Base-by-base conservation (phyloP, 2,888 invertebrate genomes). In the Leucoma salicis region DNA sequence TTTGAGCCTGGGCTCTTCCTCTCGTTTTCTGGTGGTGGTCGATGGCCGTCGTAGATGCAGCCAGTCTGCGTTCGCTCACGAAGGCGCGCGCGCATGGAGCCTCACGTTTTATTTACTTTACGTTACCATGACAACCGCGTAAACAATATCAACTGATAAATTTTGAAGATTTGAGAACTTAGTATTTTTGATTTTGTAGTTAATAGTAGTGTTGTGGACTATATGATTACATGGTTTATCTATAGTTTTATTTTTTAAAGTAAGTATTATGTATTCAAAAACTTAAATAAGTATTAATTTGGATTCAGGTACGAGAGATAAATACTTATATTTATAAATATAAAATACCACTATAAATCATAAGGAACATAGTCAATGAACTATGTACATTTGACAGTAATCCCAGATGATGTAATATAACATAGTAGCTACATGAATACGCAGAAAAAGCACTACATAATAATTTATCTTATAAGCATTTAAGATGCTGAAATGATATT, bases 71-170 rank as follows among this genome's bases (percentile, higher is more conserved):
- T 65, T 67, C 64, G 80, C 70, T 72, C 81, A 74, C 73, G 67
- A 83, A 71, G 70, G 76, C 78, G 84, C 76, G 79, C 80, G 83
- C 85, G 82, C 82, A 78, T 70, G 74, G 71, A 69, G 68, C 84
- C 84, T 82, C 79, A 81, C 13, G 71, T 82, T 85, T 74, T 62
- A 68, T 71, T 62, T 53, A 52, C 63, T 60, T 31, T 66, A 64
- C 70, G 87, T 88, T 87, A 73, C 78, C 77, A 89, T 88, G 88
- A 83, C 85, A 68, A 87, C 88, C 75, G 81, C 74, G 83, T 83
- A 81, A 79, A 82, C 78, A 80, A 33, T 42, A 49, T 41, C 21
- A 18, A 8, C 25, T 10, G 6, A 18, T n/a, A 18, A 18, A 18
- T 7, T 18, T 27, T 11, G 27, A 27, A 1, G n/a, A 27, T 27